Evolutionary conservation across 2,888 invertebrate genomes (phyloP).

Genomic region (Furcula furcula): DNA sequence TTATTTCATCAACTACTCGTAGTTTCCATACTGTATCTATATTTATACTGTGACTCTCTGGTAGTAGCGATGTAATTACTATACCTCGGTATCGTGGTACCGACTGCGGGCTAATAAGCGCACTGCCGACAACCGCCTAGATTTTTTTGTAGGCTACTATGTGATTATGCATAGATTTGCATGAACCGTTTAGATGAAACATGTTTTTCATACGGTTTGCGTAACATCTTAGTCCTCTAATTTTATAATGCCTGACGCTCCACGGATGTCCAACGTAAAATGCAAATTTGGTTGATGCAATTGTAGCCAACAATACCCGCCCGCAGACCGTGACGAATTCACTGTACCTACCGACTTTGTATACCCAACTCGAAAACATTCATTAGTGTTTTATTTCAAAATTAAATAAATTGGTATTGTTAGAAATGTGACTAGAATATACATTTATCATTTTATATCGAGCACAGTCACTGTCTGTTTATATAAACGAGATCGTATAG

Average conservation of each 20-base stretch:
- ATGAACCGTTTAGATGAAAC: slow-evolving; percentile 30
- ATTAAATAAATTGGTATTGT: slow-evolving; percentile 20
- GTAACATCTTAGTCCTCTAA: slow-evolving; percentile 38
- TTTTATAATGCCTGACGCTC: slow-evolving; percentile 55
- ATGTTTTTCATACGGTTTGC: slow-evolving; percentile 28
- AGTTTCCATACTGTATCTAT: too few relatives aligned
- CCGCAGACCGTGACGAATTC: slow-evolving; percentile 62
- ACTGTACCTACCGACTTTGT: slow-evolving; percentile 45
- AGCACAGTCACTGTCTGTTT: slow-evolving; percentile 1
- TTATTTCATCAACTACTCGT: too few relatives aligned
- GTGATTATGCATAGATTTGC: slow-evolving; percentile 40
- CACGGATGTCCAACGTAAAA: slow-evolving; percentile 62
- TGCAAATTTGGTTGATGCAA: slow-evolving; percentile 72
- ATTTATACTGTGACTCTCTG: too few relatives aligned
- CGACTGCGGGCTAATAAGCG: slow-evolving; percentile 24
- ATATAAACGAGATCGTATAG: slow-evolving; percentile 1
- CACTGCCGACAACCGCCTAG: slow-evolving; percentile 2
- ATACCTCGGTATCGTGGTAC: slow-evolving; percentile 43
- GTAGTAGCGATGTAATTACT: slow-evolving; percentile 59
- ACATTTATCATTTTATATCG: slow-evolving; percentile 20
- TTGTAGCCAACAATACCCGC: slow-evolving; percentile 60
- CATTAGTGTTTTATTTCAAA: slow-evolving; percentile 51
- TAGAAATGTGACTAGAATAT: slow-evolving; percentile 8
- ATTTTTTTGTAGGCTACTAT: slow-evolving; percentile 20
- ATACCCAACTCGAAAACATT: slow-evolving; percentile 50